These are phyloP conservation scores for Coleophora flavipennella DNA, from an alignment of 2,888 invertebrate genomes.

Conservation along the genomic window DNA sequence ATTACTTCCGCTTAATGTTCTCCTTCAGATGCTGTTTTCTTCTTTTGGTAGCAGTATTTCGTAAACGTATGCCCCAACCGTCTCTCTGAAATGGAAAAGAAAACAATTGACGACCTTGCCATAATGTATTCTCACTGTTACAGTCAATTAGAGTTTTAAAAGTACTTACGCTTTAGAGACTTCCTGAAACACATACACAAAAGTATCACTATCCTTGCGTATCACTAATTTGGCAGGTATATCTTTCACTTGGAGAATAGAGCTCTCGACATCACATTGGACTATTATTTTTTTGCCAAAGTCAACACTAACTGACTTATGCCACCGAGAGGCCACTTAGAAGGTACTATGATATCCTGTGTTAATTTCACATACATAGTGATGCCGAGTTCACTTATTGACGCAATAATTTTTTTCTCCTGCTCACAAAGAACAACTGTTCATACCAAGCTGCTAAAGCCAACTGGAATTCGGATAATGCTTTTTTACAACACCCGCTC, in stretches of 20 bases:
- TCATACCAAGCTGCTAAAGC: neutral
- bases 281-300: neutral
- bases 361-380: neutral
- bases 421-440: neutral
- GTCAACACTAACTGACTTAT: too few relatives aligned
- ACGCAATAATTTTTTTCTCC: neutral
- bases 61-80: too few relatives aligned
- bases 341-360: neutral
- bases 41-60: too few relatives aligned
- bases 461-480: neutral
- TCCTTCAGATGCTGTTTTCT: too few relatives aligned
- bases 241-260: neutral
- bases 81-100: too few relatives aligned
- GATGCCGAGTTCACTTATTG: neutral
- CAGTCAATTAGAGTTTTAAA: too few relatives aligned
- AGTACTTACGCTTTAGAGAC: too few relatives aligned
- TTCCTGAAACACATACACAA: constrained; percentile 7
- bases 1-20: neutral
- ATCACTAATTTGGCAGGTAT: neutral
- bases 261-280: neutral
- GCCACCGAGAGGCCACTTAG: neutral
- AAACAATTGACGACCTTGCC: too few relatives aligned
- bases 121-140: too few relatives aligned
- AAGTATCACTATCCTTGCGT: neutral
- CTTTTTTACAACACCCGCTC: neutral